A percentile compares a stretch with the other conserved stretches of the same genome.
phyloP scores from a whole-genome alignment of 2,797 vertebrate genomes.

The Picus viridis region DNA sequence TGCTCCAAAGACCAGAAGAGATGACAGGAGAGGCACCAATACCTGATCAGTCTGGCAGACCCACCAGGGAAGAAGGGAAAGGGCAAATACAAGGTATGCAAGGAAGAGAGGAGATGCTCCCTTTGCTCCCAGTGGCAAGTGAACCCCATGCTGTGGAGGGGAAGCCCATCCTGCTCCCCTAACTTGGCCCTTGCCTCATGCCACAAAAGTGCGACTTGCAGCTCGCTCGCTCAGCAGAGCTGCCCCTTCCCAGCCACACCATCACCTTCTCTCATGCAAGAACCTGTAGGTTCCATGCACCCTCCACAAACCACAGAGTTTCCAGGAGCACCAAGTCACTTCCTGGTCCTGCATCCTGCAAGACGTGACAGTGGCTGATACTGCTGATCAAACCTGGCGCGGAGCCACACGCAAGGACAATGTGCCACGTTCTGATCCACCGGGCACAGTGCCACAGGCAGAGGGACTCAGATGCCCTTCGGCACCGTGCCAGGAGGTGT shows the following conservation, averaged over 20 bases:
- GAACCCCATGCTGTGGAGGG: not conserved
- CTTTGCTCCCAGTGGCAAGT: not conserved
- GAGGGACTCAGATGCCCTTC: conserved; percentile 48
- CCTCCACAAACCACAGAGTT: not conserved
- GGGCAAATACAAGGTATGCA: not conserved
- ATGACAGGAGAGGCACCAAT: not conserved
- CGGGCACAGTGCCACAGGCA: not conserved
- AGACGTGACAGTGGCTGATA: not conserved
- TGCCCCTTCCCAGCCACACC: not conserved
- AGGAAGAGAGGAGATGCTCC: not conserved
- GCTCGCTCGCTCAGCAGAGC: not conserved
- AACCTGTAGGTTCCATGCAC: not conserved
- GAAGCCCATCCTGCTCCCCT: not conserved
- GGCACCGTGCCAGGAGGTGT: conserved; percentile 20
- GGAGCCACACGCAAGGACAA: conserved; percentile 38
- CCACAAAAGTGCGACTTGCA: not conserved
- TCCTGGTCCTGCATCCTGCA: conserved; percentile 9
- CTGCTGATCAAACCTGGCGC: conserved; percentile 17
- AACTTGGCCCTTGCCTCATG: not conserved
- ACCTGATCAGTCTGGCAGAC: not conserved
- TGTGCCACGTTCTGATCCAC: conserved; percentile 8
- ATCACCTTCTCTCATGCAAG: fast-evolving
- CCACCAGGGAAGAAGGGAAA: not conserved
- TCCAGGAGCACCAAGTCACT: not conserved
- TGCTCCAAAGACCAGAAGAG: not conserved